phyloP scores from a whole-genome alignment of 2,888 invertebrate species.

The Brenthis hecate region DNA sequence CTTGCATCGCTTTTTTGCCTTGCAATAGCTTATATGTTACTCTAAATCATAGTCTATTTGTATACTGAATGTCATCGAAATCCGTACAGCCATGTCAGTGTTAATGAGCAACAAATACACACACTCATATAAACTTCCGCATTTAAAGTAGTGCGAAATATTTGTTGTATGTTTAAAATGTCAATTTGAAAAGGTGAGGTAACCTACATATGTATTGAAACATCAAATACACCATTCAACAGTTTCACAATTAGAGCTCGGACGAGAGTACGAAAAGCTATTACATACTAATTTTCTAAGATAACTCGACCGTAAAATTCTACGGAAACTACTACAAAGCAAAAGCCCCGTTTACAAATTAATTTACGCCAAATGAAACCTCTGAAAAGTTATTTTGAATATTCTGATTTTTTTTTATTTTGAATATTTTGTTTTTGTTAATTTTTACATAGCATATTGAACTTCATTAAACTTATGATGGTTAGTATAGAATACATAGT shows the following conservation, averaged over 20 bases:
- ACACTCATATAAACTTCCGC: no score
- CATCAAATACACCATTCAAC: conserved; percentile 13
- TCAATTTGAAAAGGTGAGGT: no score
- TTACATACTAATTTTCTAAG: conserved; percentile 34
- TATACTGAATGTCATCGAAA: no score
- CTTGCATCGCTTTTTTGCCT: no score
- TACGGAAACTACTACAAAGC: conserved; percentile 35
- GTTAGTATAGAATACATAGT: no score
- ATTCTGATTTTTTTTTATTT: conserved; percentile 8
- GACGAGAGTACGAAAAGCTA: conserved; percentile 29
- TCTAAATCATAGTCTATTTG: no score
- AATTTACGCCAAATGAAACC: conserved; percentile 34
- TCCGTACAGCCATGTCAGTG: no score
- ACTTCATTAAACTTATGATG: no score
- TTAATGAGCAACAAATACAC: no score
- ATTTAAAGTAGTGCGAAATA: no score
- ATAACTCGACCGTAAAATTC: conserved; percentile 37
- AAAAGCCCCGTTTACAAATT: conserved; percentile 36
- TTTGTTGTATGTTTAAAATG: no score
- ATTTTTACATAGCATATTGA: neutral
- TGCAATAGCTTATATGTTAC: no score
- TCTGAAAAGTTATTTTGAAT: conserved; percentile 19
- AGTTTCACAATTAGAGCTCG: conserved; percentile 25
- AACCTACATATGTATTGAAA: neutral
- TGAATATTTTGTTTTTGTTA: conserved; percentile 10